A percentile compares a stretch with the other conserved stretches of the same genome.
Conservation (phyloP, 2,113 vertebrate genomes). For the Siniperca chuatsi region DNA sequence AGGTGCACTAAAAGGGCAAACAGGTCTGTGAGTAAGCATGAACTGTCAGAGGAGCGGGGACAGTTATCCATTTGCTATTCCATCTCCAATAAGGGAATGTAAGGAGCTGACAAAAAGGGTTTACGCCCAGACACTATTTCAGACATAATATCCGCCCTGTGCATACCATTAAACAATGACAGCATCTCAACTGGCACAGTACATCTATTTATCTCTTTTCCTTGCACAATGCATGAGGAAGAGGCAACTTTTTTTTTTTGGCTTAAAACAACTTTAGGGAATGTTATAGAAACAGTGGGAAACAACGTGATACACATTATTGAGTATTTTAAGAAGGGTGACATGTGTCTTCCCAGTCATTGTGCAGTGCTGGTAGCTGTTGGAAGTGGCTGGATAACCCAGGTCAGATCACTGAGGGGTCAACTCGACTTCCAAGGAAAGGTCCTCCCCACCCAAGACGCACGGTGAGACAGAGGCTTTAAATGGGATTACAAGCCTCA, state of each 20-base stretch:
- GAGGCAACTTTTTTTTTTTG: conserved; percentile 56
- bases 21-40: conserved; percentile 41
- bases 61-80: conserved; percentile 76
- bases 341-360: conserved; percentile 56
- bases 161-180: conserved; percentile 85
- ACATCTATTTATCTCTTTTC: conserved; percentile 78
- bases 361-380: conserved; percentile 56
- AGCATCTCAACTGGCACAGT: conserved; percentile 71
- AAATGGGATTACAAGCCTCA: conserved; percentile 63
- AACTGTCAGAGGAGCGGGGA: conserved; percentile 55
- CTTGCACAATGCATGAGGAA: conserved; percentile 77
- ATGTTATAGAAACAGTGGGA: conserved; percentile 73
- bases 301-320: conserved; percentile 62
- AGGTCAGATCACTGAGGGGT: conserved; percentile 74
- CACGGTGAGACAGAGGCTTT: conserved; percentile 47
- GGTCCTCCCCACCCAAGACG: conserved; percentile 60
- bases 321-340: conserved; percentile 58
- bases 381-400: conserved; percentile 64
- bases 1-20: conserved; percentile 38
- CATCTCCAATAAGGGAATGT: conserved; percentile 82
- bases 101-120: conserved; percentile 85
- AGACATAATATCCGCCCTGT: conserved; percentile 88
- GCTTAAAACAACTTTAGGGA: conserved; percentile 71
- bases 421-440: conserved; percentile 63
- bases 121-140: conserved; percentile 87